These are phyloP conservation scores for Uria aalge DNA, from an alignment of 2,113 vertebrate species.

Conservation along the genomic window DNA sequence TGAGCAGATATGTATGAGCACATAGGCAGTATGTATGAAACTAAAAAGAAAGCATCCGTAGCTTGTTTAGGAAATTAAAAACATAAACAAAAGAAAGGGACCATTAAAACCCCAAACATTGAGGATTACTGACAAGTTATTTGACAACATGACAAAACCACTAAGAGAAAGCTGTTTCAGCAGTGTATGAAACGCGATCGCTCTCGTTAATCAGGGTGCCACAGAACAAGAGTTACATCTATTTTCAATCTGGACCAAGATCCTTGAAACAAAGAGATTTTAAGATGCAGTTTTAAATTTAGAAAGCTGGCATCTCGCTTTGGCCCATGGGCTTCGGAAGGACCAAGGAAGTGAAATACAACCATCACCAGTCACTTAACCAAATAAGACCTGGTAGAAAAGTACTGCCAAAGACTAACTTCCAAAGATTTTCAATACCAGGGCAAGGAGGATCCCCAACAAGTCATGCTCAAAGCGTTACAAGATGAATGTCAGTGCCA, in stretches of 20 bases:
- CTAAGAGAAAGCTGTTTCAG: background rate
- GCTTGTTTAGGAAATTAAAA: background rate
- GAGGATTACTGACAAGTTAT: background rate
- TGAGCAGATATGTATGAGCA: rapidly evolving
- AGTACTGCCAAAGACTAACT: background rate
- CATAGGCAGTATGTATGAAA: rapidly evolving
- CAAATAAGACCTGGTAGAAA: background rate
- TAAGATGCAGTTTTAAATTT: background rate
- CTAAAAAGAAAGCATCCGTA: background rate
- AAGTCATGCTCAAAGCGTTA: background rate
- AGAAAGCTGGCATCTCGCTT: background rate
- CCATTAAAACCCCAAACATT: background rate
- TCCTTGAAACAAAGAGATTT: background rate
- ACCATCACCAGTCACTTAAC: background rate
- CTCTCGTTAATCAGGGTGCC: background rate
- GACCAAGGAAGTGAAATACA: background rate
- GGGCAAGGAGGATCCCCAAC: background rate
- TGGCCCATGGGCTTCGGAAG: background rate
- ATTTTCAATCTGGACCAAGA: background rate
- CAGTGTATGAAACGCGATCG: rapidly evolving
- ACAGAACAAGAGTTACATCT: background rate
- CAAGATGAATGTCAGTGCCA: background rate
- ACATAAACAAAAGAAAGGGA: background rate
- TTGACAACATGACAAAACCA: background rate
- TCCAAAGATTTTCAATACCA: background rate